A percentile compares a stretch with the other conserved stretches of the same genome.
These are phyloP conservation scores for Xestia ashworthii DNA, from an alignment of 2,888 invertebrate species.

Conservation along the genomic window DNA sequence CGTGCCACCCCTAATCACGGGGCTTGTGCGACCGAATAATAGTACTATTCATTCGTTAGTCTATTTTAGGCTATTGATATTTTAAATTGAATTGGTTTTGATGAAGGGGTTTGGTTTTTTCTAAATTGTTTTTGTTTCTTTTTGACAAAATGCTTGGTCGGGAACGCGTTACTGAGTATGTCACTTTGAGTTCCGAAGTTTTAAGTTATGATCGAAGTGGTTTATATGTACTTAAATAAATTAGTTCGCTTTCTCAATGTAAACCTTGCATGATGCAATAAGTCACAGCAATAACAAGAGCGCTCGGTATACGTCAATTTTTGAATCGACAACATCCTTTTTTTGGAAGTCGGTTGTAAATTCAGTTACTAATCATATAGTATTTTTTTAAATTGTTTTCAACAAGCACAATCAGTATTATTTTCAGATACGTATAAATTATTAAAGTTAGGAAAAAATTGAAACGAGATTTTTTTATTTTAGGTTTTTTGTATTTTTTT, in stretches of 20 bases:
- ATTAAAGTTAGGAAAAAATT: too few species aligned
- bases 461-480: too few species aligned
- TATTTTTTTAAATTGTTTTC: too few species aligned
- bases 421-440: too few species aligned
- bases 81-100: slow-evolving; percentile 28
- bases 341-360: too few species aligned
- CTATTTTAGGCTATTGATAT: slow-evolving; percentile 39
- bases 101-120: slow-evolving; percentile 1
- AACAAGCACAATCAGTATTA: too few species aligned
- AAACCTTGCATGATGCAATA: neutral
- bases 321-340: too few species aligned
- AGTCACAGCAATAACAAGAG: too few species aligned
- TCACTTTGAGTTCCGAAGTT: neutral
- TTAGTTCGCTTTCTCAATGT: neutral
- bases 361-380: too few species aligned
- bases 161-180: neutral
- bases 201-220: neutral
- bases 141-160: too few species aligned
- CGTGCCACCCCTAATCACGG: slow-evolving; percentile 77
- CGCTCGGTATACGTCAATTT: too few species aligned
- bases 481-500: too few species aligned
- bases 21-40: slow-evolving; percentile 78
- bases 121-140: neutral
- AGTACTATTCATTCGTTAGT: slow-evolving; percentile 79
- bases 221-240: neutral